phyloP scores from a whole-genome alignment of 2,888 invertebrate genomes.

The Theretra japonica region DNA sequence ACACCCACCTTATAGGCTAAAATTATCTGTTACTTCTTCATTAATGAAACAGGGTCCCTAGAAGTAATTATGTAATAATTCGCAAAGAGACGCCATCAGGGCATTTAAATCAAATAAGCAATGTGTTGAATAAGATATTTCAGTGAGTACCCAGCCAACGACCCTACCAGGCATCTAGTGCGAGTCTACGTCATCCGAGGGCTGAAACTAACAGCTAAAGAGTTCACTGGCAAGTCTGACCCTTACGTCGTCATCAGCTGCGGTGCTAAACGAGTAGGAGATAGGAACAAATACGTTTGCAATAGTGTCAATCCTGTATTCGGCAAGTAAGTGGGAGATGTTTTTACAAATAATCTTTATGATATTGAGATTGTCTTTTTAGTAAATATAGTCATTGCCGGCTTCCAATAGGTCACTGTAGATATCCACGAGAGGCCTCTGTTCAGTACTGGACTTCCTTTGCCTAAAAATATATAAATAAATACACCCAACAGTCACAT shows the following conservation, averaged over 20 bases:
- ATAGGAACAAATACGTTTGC: constrained; percentile 88
- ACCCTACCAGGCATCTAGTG: constrained; percentile 86
- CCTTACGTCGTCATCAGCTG: constrained; percentile 90
- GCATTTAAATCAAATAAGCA: not conserved
- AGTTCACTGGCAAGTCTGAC: constrained; percentile 89
- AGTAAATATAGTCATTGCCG: not conserved
- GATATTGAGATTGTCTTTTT: not conserved
- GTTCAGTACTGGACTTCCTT: no score
- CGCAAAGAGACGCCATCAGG: no score
- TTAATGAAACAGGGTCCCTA: no score
- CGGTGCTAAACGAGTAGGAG: constrained; percentile 85
- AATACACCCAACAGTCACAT: no score
- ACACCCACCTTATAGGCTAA: no score
- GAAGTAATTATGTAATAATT: no score
- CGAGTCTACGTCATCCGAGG: constrained; percentile 92
- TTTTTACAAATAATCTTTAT: not conserved
- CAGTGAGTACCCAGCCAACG: constrained; percentile 85
- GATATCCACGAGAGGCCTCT: no score
- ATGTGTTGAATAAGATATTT: constrained; percentile 73
- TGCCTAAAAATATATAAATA: no score
- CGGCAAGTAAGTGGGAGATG: constrained; percentile 85
- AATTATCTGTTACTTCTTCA: no score
- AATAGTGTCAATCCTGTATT: constrained; percentile 93
- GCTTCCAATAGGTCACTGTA: no score
- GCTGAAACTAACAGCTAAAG: constrained; percentile 88